phyloP scores from a whole-genome alignment of 1,140 invertebrate genomes.

The Rhagoletis zephyria region DNA sequence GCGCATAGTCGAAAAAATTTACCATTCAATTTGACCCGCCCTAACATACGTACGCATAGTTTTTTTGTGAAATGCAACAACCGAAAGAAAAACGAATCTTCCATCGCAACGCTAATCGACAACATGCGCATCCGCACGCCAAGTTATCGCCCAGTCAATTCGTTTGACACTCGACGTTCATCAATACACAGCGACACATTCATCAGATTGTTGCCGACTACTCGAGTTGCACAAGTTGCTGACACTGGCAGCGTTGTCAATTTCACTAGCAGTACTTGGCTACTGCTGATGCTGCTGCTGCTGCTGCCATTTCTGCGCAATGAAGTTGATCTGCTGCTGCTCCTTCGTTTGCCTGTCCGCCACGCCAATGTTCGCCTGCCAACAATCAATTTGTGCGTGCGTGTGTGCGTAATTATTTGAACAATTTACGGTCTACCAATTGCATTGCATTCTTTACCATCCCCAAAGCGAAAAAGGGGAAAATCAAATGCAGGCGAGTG shows the following conservation, averaged over 20 bases:
- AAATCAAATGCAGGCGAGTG: conserved; percentile 27
- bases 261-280: background rate
- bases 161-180: conserved; percentile 57
- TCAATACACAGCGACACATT: conserved; percentile 57
- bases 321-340: conserved; percentile 1
- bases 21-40: too few relatives aligned
- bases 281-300: background rate
- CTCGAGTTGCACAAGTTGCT: conserved; percentile 18
- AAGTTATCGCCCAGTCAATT: conserved; percentile 55
- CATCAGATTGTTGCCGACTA: conserved; percentile 43
- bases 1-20: too few relatives aligned
- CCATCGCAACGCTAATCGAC: conserved; percentile 7
- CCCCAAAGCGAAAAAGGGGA: conserved; percentile 16
- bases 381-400: conserved; percentile 69
- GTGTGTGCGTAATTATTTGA: conserved; percentile 70
- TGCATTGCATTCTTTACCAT: conserved; percentile 66
- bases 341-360: conserved; percentile 5
- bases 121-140: conserved; percentile 13
- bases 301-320: background rate
- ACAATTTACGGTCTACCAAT: conserved; percentile 72
- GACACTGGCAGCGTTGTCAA: background rate
- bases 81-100: background rate
- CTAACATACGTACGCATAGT: too few relatives aligned
- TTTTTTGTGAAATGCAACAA: background rate
- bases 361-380: conserved; percentile 45